A percentile compares a stretch with the other conserved stretches of the same genome.
Evolutionary conservation across 2,797 vertebrate genomes (phyloP).

Genomic region (Mormyrops attenuatus): DNA sequence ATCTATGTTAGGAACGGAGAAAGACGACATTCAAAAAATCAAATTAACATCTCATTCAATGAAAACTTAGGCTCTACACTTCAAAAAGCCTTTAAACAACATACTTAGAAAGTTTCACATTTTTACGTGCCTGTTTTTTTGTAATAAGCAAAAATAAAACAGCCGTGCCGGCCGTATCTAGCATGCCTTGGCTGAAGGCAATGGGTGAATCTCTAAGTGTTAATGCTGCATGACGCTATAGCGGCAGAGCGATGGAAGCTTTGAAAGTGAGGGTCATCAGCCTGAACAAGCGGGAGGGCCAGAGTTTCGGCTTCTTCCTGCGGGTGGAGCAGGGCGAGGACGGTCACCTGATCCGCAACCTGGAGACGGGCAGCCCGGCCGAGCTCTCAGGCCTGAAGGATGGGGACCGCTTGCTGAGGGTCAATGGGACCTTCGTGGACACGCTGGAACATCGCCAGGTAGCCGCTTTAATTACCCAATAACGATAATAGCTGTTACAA

Average conservation of each 20-base stretch:
- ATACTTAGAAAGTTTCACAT: background rate
- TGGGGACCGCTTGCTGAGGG: constrained; percentile 81
- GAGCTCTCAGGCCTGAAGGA: constrained; percentile 83
- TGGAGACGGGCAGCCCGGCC: constrained; percentile 73
- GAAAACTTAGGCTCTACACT: background rate
- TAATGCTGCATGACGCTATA: background rate
- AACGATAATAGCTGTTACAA: background rate
- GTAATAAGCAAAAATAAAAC: background rate
- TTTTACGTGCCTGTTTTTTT: background rate
- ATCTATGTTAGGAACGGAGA: background rate
- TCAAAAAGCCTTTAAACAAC: background rate
- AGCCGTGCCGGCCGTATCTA: background rate
- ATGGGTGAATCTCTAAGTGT: background rate
- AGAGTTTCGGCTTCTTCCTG: constrained; percentile 82
- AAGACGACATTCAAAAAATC: background rate
- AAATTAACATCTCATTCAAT: background rate
- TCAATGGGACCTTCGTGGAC: constrained; percentile 82
- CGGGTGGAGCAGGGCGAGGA: constrained; percentile 71
- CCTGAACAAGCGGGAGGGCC: constrained; percentile 67
- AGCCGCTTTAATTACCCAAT: background rate
- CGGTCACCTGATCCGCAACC: constrained; percentile 81
- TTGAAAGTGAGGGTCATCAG: constrained; percentile 70
- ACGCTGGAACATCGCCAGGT: constrained; percentile 74
- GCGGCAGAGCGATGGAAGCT: constrained; percentile 65
- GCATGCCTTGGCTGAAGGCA: background rate